Evolutionary conservation across 2,888 invertebrate species (phyloP).

Genomic region (Charanyca ferruginea): DNA sequence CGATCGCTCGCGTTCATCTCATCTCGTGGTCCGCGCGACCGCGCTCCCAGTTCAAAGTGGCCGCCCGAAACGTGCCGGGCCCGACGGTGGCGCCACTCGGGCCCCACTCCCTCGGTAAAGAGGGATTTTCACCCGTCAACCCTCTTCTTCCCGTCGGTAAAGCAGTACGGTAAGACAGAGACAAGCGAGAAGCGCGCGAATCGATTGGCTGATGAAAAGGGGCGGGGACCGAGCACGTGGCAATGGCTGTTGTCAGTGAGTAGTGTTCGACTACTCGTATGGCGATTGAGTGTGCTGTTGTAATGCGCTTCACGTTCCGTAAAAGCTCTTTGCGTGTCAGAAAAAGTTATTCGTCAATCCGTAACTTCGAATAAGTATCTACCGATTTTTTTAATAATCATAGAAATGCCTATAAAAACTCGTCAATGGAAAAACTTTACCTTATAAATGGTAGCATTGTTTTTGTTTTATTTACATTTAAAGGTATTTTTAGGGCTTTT

Average conservation of each 20-base stretch:
- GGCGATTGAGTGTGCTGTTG: constrained; percentile 77
- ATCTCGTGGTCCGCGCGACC: constrained; percentile 79
- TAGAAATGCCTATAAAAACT: not conserved
- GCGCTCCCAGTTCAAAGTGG: constrained; percentile 79
- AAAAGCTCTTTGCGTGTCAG: constrained; percentile 73
- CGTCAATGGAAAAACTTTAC: not conserved
- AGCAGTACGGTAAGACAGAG: constrained; percentile 81
- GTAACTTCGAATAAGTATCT: constrained; percentile 36
- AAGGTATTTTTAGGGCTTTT: not conserved
- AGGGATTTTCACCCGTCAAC: constrained; percentile 71
- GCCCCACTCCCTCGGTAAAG: constrained; percentile 69
- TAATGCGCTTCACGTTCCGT: constrained; percentile 74
- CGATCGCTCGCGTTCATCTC: constrained; percentile 83
- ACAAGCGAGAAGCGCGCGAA: constrained; percentile 78
- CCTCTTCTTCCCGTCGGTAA: constrained; percentile 82
- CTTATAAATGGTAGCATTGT: not conserved
- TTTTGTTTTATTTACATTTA: not conserved
- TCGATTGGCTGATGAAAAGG: constrained; percentile 88
- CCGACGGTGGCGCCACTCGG: constrained; percentile 81
- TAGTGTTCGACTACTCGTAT: constrained; percentile 72
- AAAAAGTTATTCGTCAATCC: constrained; percentile 67
- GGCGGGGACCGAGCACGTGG: constrained; percentile 89
- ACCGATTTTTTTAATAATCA: constrained; percentile 28
- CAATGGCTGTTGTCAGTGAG: constrained; percentile 76
- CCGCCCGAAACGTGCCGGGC: constrained; percentile 65